Conservation (phyloP, 2,797 vertebrate species). For the Micropoecilia bifurca region DNA sequence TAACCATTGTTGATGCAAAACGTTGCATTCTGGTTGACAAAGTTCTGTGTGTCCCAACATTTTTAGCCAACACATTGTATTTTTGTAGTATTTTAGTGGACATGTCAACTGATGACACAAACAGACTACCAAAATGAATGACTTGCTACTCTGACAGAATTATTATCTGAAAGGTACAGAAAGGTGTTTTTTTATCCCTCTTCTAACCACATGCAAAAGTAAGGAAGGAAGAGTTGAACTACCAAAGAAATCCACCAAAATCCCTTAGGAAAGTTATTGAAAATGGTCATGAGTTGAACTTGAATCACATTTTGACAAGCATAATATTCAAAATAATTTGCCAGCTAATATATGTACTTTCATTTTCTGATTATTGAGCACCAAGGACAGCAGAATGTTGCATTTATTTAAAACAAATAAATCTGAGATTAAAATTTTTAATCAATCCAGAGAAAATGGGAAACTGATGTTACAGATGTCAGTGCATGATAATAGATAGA, state of each 20-base stretch:
- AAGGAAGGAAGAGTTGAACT: neutral
- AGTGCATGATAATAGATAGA: neutral
- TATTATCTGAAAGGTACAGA: neutral
- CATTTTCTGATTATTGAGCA: neutral
- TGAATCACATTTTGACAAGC: neutral
- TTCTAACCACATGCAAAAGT: neutral
- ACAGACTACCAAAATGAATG: neutral
- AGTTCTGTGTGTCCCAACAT: neutral
- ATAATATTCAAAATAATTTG: neutral
- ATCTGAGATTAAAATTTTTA: neutral
- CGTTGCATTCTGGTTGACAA: neutral
- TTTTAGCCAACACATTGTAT: neutral
- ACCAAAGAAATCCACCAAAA: neutral
- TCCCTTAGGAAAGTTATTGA: neutral
- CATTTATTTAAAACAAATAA: neutral
- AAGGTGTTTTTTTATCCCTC: neutral
- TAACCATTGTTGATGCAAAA: conserved; percentile 17
- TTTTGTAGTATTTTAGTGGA: neutral
- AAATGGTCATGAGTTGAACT: neutral
- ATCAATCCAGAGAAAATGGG: neutral
- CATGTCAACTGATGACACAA: neutral
- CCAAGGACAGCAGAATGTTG: neutral
- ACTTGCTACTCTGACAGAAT: neutral
- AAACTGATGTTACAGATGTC: neutral
- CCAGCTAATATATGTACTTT: neutral